Evolutionary conservation across 2,113 vertebrate species (phyloP).

Genomic region (Ellobius talpinus): DNA sequence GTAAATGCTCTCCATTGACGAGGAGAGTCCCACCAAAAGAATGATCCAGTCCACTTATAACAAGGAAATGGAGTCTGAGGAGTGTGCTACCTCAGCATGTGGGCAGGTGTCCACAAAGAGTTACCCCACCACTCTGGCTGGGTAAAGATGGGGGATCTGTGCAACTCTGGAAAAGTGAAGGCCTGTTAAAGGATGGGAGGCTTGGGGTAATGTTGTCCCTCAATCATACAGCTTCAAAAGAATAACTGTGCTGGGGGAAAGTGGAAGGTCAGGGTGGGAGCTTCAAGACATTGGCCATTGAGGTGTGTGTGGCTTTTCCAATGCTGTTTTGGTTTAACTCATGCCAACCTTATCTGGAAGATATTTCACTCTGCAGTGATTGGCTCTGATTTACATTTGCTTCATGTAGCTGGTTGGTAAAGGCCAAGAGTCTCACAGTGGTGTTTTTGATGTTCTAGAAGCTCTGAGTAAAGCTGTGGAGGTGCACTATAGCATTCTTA

Average conservation of each 20-base stretch:
- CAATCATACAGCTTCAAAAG: rapidly evolving
- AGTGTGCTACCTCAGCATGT: too few species aligned
- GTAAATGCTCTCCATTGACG: rapidly evolving
- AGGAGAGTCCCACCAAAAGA: not conserved
- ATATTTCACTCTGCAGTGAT: not conserved
- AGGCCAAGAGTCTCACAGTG: not conserved
- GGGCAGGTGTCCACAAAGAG: not conserved
- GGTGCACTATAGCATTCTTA: rapidly evolving
- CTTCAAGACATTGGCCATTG: not conserved
- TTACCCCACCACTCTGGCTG: rapidly evolving
- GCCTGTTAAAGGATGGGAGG: too few species aligned
- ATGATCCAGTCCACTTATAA: rapidly evolving
- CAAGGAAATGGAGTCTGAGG: not conserved
- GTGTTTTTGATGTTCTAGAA: not conserved
- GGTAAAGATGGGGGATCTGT: rapidly evolving
- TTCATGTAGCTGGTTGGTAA: not conserved
- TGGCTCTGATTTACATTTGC: not conserved
- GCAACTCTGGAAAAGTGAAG: too few species aligned
- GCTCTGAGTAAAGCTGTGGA: not conserved
- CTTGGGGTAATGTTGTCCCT: not conserved
- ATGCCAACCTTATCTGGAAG: rapidly evolving
- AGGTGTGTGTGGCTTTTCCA: rapidly evolving
- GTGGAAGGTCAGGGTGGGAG: rapidly evolving
- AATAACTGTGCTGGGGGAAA: rapidly evolving
- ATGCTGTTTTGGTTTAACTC: not conserved